phyloP scores from a whole-genome alignment of 2,888 invertebrate genomes.

The Bimastos eiseni region DNA sequence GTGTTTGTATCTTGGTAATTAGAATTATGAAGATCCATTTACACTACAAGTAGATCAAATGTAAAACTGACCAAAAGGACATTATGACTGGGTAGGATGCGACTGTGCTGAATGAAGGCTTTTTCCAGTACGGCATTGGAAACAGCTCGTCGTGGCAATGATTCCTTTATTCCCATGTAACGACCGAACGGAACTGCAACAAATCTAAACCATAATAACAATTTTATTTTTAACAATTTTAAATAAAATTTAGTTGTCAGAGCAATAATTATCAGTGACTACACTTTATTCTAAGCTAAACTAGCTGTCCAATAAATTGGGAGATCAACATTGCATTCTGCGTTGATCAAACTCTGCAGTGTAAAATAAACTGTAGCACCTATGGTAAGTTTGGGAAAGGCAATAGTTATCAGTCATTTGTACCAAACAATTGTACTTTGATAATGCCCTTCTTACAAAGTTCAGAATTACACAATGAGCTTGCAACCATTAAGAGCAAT shows the following conservation, averaged over 20 bases:
- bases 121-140: conserved; percentile 77
- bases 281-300: background rate
- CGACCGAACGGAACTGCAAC: conserved; percentile 42
- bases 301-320: background rate
- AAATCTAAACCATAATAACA: conserved; percentile 32
- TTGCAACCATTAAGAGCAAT: no score
- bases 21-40: background rate
- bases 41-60: background rate
- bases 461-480: no score
- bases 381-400: background rate
- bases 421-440: no score
- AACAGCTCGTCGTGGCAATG: conserved; percentile 67
- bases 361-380: background rate
- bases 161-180: conserved; percentile 35
- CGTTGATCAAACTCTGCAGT: background rate
- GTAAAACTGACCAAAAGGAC: conserved; percentile 23
- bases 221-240: background rate
- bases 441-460: no score
- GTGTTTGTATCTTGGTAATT: background rate
- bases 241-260: background rate
- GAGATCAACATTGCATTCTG: background rate
- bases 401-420: background rate
- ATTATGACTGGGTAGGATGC: conserved; percentile 24
- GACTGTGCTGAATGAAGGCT: conserved; percentile 67
- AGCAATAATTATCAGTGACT: background rate